Evolutionary conservation across 1,140 invertebrate species (phyloP).

Genomic region (Dreissena rostriformis): DNA sequence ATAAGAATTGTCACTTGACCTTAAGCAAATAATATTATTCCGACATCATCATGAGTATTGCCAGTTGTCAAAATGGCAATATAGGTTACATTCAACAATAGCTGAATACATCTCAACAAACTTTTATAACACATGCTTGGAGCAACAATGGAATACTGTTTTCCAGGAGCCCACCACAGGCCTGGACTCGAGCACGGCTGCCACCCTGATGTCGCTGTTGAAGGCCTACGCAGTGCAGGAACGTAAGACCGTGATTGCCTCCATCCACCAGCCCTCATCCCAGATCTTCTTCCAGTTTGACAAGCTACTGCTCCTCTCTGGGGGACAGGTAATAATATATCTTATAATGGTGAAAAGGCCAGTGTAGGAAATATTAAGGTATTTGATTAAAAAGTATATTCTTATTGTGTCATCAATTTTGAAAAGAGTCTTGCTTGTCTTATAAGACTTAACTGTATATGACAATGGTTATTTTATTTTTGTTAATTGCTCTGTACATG

Average conservation of each 20-base stretch:
- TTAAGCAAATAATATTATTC: no score
- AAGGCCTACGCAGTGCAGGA: slow-evolving; percentile 89
- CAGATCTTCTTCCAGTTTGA: slow-evolving; percentile 41
- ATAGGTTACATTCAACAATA: not conserved
- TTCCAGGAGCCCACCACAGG: slow-evolving; percentile 92
- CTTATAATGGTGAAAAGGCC: no score
- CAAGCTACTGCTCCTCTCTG: slow-evolving; percentile 17
- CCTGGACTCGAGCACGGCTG: slow-evolving; percentile 91
- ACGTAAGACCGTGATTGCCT: slow-evolving; percentile 91
- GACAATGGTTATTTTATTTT: no score
- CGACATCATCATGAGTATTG: no score
- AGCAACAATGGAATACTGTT: not conserved
- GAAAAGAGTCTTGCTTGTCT: no score
- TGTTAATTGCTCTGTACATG: no score
- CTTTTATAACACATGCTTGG: not conserved
- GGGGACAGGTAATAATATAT: slow-evolving; percentile 48
- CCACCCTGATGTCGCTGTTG: slow-evolving; percentile 88
- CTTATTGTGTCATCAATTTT: no score
- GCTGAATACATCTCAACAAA: not conserved
- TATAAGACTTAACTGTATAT: no score
- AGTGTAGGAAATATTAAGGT: not conserved
- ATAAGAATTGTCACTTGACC: no score
- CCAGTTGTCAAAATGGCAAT: not conserved
- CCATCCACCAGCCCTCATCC: slow-evolving; percentile 92
- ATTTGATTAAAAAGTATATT: no score